These are phyloP conservation scores for Sisyra nigra DNA, from an alignment of 2,888 invertebrate genomes.

Conservation along the genomic window DNA sequence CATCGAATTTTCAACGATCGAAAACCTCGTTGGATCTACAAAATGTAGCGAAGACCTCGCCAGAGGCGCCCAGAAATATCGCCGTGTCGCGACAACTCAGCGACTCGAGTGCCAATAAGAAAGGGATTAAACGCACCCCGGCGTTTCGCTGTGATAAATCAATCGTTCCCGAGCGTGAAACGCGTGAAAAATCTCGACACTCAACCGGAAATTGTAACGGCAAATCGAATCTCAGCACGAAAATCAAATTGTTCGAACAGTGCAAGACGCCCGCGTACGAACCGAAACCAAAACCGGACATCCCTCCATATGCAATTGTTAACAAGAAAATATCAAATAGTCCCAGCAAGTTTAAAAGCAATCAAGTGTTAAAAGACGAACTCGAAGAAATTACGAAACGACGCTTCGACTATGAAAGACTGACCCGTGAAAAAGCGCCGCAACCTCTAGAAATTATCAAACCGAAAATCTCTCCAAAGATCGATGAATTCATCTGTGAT, in stretches of 20 bases:
- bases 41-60: background rate
- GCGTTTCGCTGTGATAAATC: conserved; percentile 34
- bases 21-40: conserved; percentile 2
- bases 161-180: background rate
- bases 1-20: background rate
- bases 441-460: conserved; percentile 8
- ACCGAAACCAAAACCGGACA: background rate
- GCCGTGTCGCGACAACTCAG: conserved; percentile 21
- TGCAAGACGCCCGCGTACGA: conserved; percentile 7
- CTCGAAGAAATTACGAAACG: conserved; percentile 4
- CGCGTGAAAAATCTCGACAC: background rate
- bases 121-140: conserved; percentile 35
- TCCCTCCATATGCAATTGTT: background rate
- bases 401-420: background rate
- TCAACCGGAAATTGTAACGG: background rate
- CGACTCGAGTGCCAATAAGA: conserved; percentile 23
- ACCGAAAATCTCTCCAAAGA: conserved; percentile 9
- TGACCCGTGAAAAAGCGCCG: background rate
- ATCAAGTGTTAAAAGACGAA: conserved; percentile 5
- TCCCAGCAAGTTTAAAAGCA: background rate
- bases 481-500: conserved; percentile 10
- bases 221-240: conserved; percentile 3
- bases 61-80: too few relatives aligned
- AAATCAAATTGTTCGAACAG: conserved; percentile 10
- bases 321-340: conserved; percentile 3